Evolutionary conservation across 2,797 vertebrate genomes (phyloP), one percentile per base, ranked within the genome.

Genomic region (Heliangelus exortis): DNA sequence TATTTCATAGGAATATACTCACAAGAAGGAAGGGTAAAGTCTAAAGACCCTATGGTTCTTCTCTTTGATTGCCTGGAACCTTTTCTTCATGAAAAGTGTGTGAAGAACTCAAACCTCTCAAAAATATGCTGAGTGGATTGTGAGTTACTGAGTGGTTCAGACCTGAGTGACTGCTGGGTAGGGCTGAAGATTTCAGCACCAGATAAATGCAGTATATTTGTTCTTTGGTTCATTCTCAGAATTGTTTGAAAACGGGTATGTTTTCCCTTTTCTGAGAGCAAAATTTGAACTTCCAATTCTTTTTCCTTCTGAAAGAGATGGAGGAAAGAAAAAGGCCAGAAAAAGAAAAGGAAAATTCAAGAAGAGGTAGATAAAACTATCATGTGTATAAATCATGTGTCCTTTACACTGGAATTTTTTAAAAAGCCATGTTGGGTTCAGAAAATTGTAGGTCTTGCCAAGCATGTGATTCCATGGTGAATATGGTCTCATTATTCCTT

Each of bases 361-460:
- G 9, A 73, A 73, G 26, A 73, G 10, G 51, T 69, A 55, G 39
- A 29, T 26, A 14, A 16, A 31, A 17, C 1, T 8, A 13, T 51
- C 2, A 3, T 22, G 7, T 8, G 15, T 31, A 18, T 3, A 55
- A 69, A 53, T 3, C 3, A 63, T 31, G 7, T 1, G 22, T 62
- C 26, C 8, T 57, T 11, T 19, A 28, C 10, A 26, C 3, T 13
- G 31, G 16, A 21, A 25, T 43, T 81, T 86, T 45, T 2, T 0
- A 69, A 73, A 75, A 82, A 62, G 8, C 2, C 7, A 25, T 33
- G 76, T 83, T 48, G 45, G 5, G 54, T 69, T 36, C 34, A 36
- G 50, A 41, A 6, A 82, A 20, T 34, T 62, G 39, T 5, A 43
- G 12, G 12, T 63, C 28, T 6, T 26, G 18, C 10, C 6, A 23